These are phyloP conservation scores for Ascidia mentula DNA, from an alignment of 23 tunicate genomes.

Conservation along the genomic window DNA sequence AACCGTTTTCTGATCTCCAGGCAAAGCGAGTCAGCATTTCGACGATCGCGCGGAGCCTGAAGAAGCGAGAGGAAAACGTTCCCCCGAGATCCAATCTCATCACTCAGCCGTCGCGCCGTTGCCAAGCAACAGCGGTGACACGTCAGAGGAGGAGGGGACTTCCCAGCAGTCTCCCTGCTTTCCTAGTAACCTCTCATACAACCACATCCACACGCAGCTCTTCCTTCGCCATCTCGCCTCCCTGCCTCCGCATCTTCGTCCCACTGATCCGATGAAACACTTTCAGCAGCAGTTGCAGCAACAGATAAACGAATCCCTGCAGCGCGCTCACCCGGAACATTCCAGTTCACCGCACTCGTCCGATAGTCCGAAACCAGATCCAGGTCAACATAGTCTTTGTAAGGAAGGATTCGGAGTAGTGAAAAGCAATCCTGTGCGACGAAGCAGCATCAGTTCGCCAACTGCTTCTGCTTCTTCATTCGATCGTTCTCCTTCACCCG, in stretches of 20 bases:
- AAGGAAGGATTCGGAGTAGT: background rate
- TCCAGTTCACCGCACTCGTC: background rate
- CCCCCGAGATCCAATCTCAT: background rate
- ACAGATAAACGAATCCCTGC: background rate
- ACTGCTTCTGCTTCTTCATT: slow-evolving; percentile 48
- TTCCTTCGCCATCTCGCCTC: slow-evolving; percentile 35
- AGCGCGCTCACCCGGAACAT: background rate
- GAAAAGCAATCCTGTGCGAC: background rate
- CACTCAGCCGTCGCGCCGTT: background rate
- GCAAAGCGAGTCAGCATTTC: background rate
- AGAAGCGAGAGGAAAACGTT: background rate
- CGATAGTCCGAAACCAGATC: background rate
- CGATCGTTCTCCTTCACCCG: slow-evolving; percentile 70
- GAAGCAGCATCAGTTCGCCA: slow-evolving; percentile 56
- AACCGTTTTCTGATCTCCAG: too few relatives aligned
- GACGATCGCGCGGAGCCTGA: background rate
- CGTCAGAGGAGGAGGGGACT: background rate
- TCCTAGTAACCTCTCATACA: background rate
- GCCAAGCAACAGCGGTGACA: background rate
- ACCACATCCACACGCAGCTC: slow-evolving; percentile 15
- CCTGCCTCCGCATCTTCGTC: slow-evolving; percentile 42
- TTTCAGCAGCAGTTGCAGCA: slow-evolving; percentile 46
- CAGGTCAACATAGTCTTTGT: background rate
- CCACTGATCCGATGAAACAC: slow-evolving; percentile 35
- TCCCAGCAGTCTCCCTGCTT: background rate